These are phyloP conservation scores for Macropodus opercularis DNA, from an alignment of 2,797 vertebrate species.

Conservation along the genomic window DNA sequence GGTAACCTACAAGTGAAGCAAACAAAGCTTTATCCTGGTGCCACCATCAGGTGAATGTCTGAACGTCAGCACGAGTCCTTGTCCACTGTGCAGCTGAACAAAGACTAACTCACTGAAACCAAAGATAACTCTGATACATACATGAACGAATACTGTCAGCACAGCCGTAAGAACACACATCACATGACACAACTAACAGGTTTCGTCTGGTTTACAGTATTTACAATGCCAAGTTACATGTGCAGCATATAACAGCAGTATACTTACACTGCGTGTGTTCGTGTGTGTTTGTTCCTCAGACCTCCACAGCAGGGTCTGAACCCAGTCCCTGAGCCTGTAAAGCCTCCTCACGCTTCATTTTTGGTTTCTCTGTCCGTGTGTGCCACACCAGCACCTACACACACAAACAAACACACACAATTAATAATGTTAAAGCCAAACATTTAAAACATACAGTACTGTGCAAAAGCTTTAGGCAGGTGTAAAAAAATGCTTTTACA, in stretches of 20 bases:
- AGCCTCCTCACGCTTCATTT: constrained; percentile 92
- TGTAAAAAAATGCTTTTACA: too few relatives aligned
- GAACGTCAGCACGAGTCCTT: constrained; percentile 5
- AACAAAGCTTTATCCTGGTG: constrained; percentile 11
- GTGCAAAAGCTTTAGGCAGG: too few relatives aligned
- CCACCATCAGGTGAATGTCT: constrained; percentile 31
- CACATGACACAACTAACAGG: constrained; percentile 17
- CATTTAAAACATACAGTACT: background rate
- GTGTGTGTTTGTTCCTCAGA: constrained; percentile 73
- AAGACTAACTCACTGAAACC: constrained; percentile 8
- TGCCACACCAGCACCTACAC: constrained; percentile 93
- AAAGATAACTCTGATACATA: constrained; percentile 15
- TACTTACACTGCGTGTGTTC: constrained; percentile 27
- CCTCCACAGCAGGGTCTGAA: constrained; percentile 89
- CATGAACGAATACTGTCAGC: constrained; percentile 13
- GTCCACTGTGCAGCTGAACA: constrained; percentile 7
- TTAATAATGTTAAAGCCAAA: background rate
- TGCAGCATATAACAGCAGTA: constrained; percentile 53
- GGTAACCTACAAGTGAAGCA: background rate
- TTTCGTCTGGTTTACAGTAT: constrained; percentile 59
- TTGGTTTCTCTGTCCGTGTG: constrained; percentile 93
- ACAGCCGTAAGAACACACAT: constrained; percentile 26
- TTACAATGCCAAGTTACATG: constrained; percentile 51
- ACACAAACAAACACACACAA: constrained; percentile 3
- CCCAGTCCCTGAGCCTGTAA: constrained; percentile 89